A percentile compares a stretch with the other conserved stretches of the same genome.
These are phyloP conservation scores for Microtus richardsoni DNA, from an alignment of 2,113 vertebrate species.

Conservation along the genomic window DNA sequence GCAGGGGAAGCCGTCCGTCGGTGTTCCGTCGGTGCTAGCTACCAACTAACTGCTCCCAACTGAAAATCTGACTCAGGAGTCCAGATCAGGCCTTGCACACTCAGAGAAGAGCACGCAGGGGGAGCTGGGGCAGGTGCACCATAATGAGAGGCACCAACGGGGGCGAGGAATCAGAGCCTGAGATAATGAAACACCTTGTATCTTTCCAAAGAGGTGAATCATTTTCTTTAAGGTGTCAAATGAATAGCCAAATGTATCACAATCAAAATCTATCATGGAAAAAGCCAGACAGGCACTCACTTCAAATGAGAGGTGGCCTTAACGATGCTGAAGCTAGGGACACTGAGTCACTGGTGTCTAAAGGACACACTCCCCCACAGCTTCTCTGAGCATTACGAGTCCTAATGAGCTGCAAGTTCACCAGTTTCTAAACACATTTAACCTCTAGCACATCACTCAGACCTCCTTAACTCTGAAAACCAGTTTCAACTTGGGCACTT, in stretches of 20 bases:
- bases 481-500: conserved; percentile 34
- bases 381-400: not conserved
- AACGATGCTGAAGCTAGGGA: not conserved
- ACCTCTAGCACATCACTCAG: conserved; percentile 7
- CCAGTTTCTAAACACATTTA: conserved; percentile 40
- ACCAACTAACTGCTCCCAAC: not conserved
- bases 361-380: not conserved
- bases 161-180: not conserved
- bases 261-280: conserved; percentile 63
- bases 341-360: not conserved
- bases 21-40: not conserved
- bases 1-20: not conserved
- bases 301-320: conserved; percentile 18
- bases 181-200: conserved; percentile 76
- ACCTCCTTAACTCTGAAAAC: conserved; percentile 54
- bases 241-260: conserved; percentile 69
- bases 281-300: conserved; percentile 52
- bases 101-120: not conserved
- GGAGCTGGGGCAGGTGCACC: not conserved
- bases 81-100: not conserved
- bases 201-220: conserved; percentile 68
- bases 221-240: conserved; percentile 77
- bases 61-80: not conserved
- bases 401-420: conserved; percentile 42
- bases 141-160: not conserved